These are phyloP conservation scores for Indicator maculatus DNA, from an alignment of 2,113 vertebrate species.

Conservation along the genomic window DNA sequence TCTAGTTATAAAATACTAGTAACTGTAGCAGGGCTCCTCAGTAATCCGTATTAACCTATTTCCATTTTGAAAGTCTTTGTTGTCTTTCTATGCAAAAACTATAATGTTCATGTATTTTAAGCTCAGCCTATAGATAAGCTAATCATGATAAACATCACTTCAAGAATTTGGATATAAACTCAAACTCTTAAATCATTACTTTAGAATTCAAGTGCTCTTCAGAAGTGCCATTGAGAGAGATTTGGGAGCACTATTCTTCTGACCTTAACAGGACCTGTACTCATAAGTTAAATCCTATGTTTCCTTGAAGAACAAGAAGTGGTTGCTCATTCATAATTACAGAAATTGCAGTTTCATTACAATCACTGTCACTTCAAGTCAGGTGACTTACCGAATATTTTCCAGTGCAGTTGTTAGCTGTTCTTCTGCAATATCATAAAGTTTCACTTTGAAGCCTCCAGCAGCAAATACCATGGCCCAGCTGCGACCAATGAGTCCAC, in stretches of 20 bases:
- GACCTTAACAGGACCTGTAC: background rate
- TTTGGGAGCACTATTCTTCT: background rate
- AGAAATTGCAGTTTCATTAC: background rate
- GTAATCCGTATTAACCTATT: background rate
- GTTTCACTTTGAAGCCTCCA: conserved; percentile 88
- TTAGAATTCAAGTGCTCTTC: background rate
- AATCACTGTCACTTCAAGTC: background rate
- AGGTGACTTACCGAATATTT: conserved; percentile 82
- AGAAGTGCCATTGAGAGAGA: background rate
- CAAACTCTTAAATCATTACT: background rate
- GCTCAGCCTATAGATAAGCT: background rate
- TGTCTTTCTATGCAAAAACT: background rate
- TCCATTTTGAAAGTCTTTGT: background rate
- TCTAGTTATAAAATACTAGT: background rate
- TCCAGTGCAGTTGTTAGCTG: conserved; percentile 82
- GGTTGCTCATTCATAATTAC: background rate
- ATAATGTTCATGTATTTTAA: background rate
- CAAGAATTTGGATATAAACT: background rate
- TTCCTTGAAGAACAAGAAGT: background rate
- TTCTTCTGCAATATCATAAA: conserved; percentile 88
- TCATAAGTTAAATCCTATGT: background rate
- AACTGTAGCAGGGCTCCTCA: background rate
- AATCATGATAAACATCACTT: background rate
- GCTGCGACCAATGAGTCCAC: conserved; percentile 92
- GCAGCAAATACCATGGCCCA: conserved; percentile 95